phyloP scores from a whole-genome alignment of 1,140 invertebrate genomes.

The Camponotus pennsylvanicus region DNA sequence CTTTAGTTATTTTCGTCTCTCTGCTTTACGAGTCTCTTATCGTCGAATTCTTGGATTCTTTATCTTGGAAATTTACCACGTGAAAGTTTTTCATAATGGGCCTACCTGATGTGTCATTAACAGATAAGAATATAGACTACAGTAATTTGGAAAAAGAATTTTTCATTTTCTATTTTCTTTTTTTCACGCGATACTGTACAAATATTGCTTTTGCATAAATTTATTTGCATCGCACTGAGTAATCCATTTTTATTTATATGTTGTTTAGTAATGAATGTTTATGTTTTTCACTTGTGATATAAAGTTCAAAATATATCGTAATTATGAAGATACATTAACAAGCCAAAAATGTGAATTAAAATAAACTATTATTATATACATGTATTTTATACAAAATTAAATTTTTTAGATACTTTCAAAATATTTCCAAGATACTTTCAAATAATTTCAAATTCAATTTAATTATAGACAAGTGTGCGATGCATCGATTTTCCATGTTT shows the following conservation, averaged over 20 bases:
- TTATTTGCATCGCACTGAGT: neutral
- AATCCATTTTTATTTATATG: neutral
- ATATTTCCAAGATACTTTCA: too few species aligned
- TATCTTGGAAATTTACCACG: conserved; percentile 61
- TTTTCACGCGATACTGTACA: neutral
- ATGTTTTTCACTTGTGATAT: neutral
- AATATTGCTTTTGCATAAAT: neutral
- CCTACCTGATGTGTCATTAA: conserved; percentile 51
- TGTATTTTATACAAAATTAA: neutral
- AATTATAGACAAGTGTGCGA: conserved; percentile 27
- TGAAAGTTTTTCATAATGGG: conserved; percentile 4
- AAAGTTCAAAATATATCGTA: neutral
- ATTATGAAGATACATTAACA: neutral
- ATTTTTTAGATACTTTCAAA: too few species aligned
- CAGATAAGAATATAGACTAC: conserved; percentile 51
- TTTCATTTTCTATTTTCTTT: neutral
- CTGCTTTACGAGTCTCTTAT: conserved; percentile 34
- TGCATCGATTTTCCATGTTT: neutral
- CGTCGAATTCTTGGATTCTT: conserved; percentile 68
- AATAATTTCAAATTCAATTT: neutral
- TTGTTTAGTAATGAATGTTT: neutral
- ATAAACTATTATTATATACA: neutral
- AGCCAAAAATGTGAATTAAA: neutral
- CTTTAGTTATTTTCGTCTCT: conserved; percentile 3
- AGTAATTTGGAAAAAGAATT: neutral